A percentile compares a stretch with the other conserved stretches of the same genome.
Evolutionary conservation across 2,888 invertebrate genomes (phyloP).

Genomic region (Exephanes ischioxanthus): DNA sequence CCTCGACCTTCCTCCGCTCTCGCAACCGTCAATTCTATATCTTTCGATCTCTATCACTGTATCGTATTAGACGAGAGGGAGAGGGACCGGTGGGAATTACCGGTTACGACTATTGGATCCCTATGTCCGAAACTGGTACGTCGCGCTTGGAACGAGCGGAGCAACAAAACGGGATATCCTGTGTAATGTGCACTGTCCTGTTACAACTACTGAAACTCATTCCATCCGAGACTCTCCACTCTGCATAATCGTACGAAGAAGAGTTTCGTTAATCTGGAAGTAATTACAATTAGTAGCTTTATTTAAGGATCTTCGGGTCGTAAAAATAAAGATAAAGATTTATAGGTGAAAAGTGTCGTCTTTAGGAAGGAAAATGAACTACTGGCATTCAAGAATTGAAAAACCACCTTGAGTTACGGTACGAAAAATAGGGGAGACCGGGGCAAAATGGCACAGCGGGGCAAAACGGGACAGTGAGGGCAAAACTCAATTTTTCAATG

Average conservation of each 20-base stretch:
- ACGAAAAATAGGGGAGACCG: too few species aligned
- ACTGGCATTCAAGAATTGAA: neutral
- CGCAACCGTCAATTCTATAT: constrained; percentile 17
- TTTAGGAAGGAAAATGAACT: neutral
- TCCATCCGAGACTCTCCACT: constrained; percentile 7
- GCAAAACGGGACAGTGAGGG: too few species aligned
- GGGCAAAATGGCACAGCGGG: too few species aligned
- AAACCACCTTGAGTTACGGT: neutral
- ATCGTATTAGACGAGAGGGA: constrained; percentile 28
- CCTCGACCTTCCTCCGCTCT: constrained; percentile 47
- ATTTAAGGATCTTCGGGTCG: neutral
- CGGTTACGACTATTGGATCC: constrained; percentile 60
- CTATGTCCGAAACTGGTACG: constrained; percentile 44
- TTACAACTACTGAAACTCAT: constrained; percentile 45
- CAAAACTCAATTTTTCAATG: too few species aligned
- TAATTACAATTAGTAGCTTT: constrained; percentile 20
- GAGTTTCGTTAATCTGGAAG: constrained; percentile 13
- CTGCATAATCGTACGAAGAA: constrained; percentile 19
- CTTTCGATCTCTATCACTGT: constrained; percentile 38
- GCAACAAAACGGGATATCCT: constrained; percentile 24
- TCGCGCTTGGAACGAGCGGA: constrained; percentile 16
- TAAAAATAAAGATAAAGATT: neutral
- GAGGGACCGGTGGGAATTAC: constrained; percentile 50
- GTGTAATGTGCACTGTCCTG: constrained; percentile 37
- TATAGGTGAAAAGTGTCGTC: neutral